Evolutionary conservation across 1,140 invertebrate genomes (phyloP), one percentile per base, ranked within the genome.

Genomic region (Mactra quadrangularis): DNA sequence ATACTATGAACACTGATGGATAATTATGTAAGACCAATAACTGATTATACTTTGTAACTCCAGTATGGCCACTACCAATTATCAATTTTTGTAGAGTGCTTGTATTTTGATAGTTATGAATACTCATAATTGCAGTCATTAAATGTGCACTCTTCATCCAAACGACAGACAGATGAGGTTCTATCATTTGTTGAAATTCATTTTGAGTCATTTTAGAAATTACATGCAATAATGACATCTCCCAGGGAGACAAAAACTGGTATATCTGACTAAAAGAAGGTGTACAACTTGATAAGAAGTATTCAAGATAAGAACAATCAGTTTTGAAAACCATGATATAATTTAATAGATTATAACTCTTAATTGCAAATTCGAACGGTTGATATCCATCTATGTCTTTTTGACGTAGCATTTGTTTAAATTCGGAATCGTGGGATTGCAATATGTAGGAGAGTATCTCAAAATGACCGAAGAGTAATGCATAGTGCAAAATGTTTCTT

Each of bases 401-500:
- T 17, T 68, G 22, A 27, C 3, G 4, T 31, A 68, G 15, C 64
- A 68, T 29, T 52, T n/a, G 31, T 29, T 68, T 3, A 27, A 68
- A 45, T 3, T 3, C 6, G 3, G 64, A 27, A n/a, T 50, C 3
- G 3, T 68, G 0, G 4, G 31, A 19, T 19, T 9, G 0, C 0
- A 2, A 9, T 27, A 68, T 15, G 17, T 68, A 52, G 3, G 27
- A 11, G 0, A 68, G 41, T 29, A 68, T 41, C 3, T 6, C 2
- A 31, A 25, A 2, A 68, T 68, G 45, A 3, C 64, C 64, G 17
- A 47, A 4, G 29, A 22, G 47, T 17, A 68, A n/a, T 13, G 19
- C 45, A 41, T 68, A 68, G n/a, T 68, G 64, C 15, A 68, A 33
- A 19, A 68, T n/a, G 29, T 68, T 68, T 68, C 64, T 68, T 6